These are phyloP conservation scores for Phaetusa simplex DNA, from an alignment of 2,113 vertebrate species.

Conservation along the genomic window DNA sequence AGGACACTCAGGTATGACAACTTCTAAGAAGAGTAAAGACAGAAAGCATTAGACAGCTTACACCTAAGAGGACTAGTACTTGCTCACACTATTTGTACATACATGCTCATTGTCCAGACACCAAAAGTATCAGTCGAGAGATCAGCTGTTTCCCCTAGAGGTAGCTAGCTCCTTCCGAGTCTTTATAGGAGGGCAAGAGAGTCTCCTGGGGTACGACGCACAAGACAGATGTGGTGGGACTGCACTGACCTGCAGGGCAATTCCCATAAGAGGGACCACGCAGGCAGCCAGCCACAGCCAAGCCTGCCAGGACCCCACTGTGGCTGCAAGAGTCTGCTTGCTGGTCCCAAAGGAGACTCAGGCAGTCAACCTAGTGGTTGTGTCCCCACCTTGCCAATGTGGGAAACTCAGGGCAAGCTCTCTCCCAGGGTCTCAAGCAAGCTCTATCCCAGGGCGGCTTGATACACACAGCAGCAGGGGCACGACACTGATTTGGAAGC, in stretches of 20 bases:
- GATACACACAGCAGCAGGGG: not conserved
- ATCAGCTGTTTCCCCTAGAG: not conserved
- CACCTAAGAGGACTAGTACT: not conserved
- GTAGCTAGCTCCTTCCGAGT: not conserved
- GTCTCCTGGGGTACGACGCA: not conserved
- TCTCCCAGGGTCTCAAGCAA: not conserved
- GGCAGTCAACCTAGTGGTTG: accelerated
- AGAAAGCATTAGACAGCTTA: not conserved
- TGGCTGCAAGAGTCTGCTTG: not conserved
- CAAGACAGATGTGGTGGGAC: not conserved
- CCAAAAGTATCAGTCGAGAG: not conserved
- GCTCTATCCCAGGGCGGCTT: not conserved
- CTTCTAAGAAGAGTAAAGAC: not conserved
- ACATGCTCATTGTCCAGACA: not conserved
- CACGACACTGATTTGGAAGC: accelerated
- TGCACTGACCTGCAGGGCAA: not conserved
- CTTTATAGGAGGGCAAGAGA: not conserved
- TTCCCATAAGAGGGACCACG: accelerated
- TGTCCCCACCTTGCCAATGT: not conserved
- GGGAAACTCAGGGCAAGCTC: not conserved
- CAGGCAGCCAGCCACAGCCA: not conserved
- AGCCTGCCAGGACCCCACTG: not conserved
- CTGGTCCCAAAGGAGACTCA: not conserved
- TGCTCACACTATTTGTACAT: not conserved
- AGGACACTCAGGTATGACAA: not conserved